A percentile compares a stretch with the other conserved stretches of the same genome.
phyloP scores from a whole-genome alignment of 2,797 vertebrate genomes.

The Thunnus albacares region DNA sequence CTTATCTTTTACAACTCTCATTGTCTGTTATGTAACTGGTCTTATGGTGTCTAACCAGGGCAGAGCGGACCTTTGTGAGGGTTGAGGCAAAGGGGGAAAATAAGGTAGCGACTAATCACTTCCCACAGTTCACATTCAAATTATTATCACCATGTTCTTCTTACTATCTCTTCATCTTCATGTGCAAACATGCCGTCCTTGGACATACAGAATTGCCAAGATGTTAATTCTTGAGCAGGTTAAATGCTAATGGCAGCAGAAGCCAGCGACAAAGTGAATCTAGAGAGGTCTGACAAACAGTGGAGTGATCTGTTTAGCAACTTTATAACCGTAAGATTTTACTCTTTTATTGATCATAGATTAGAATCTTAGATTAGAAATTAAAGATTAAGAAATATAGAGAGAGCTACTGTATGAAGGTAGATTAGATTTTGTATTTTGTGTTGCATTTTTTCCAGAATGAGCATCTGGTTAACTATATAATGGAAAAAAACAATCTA shows the following conservation, averaged over 20 bases:
- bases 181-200: not conserved
- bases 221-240: conserved; percentile 13
- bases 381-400: not conserved
- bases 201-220: too few species aligned
- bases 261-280: not conserved
- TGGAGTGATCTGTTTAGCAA: not conserved
- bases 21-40: conserved; percentile 26
- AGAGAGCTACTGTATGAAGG: not conserved
- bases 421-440: too few species aligned
- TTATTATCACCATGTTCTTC: not conserved
- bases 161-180: too few species aligned
- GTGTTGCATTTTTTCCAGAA: too few species aligned
- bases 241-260: not conserved
- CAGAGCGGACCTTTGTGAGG: not conserved
- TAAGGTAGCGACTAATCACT: not conserved
- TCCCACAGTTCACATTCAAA: not conserved
- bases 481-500: too few species aligned
- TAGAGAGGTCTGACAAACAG: not conserved
- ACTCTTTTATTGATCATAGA: not conserved
- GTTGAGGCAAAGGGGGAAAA: not conserved
- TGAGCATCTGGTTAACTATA: too few species aligned
- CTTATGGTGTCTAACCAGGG: not conserved
- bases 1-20: conserved; percentile 19
- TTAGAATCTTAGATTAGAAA: too few species aligned
- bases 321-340: not conserved